Evolutionary conservation across 2,113 vertebrate genomes (phyloP).

Genomic region (Hipposideros armiger): DNA sequence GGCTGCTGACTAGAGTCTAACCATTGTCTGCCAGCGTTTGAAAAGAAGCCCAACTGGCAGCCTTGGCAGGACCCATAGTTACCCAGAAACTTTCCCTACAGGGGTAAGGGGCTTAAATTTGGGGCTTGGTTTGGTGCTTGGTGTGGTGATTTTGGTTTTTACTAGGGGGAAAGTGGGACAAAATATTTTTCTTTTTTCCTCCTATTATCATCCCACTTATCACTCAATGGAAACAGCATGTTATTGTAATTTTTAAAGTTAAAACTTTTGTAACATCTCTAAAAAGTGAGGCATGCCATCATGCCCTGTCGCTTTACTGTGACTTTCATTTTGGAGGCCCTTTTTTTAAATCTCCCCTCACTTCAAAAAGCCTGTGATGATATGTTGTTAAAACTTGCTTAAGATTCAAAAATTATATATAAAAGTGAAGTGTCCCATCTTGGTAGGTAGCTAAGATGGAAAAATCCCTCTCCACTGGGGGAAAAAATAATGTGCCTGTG

Average conservation of each 20-base stretch:
- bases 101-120: background rate
- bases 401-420: conserved; percentile 30
- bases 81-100: conserved; percentile 16
- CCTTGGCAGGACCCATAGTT: conserved; percentile 57
- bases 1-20: conserved; percentile 68
- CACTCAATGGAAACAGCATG: background rate
- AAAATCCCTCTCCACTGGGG: background rate
- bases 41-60: conserved; percentile 73
- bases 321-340: background rate
- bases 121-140: background rate
- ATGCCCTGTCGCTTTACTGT: background rate
- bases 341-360: conserved; percentile 26
- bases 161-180: background rate
- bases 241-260: background rate
- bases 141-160: background rate
- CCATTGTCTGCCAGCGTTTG: background rate
- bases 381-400: conserved; percentile 13
- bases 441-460: background rate
- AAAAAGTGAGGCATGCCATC: background rate
- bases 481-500: background rate
- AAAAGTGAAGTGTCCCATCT: background rate
- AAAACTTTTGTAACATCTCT: background rate
- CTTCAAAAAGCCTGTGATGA: background rate
- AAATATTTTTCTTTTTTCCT: background rate
- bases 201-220: background rate